These are phyloP conservation scores for Gymnoscopelus microlampas DNA, from an alignment of 2,797 vertebrate genomes.

Conservation along the genomic window DNA sequence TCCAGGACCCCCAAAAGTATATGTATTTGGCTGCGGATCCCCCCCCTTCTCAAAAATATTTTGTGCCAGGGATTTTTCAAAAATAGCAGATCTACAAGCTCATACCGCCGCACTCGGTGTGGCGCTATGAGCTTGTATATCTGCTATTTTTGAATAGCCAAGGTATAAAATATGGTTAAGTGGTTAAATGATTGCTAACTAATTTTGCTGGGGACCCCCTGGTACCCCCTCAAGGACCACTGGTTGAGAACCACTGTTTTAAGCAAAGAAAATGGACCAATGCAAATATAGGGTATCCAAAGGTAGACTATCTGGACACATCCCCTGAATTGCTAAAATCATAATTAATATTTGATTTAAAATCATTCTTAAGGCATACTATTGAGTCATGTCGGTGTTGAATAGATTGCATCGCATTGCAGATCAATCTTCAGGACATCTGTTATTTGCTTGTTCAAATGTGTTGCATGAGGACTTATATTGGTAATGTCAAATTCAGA, in stretches of 20 bases:
- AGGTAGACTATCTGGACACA: background rate
- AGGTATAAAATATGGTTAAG: too few species aligned
- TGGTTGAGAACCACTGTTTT: constrained; percentile 8
- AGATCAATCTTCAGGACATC: constrained; percentile 24
- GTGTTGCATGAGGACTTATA: constrained; percentile 57
- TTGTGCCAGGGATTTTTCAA: too few species aligned
- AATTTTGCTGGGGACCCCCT: too few species aligned
- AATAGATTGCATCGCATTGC: constrained; percentile 35
- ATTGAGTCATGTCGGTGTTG: constrained; percentile 17
- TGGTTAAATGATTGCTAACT: too few species aligned
- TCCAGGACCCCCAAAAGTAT: too few species aligned
- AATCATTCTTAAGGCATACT: background rate
- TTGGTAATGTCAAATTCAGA: constrained; percentile 51
- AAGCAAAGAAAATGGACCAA: constrained; percentile 31
- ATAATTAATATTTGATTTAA: constrained; percentile 2
- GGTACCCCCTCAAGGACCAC: too few species aligned
- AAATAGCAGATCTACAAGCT: too few species aligned
- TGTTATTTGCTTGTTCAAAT: constrained; percentile 42
- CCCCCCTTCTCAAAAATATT: too few species aligned
- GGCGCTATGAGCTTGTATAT: too few species aligned
- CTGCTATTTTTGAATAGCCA: too few species aligned
- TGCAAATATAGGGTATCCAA: constrained; percentile 14
- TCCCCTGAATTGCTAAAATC: background rate
- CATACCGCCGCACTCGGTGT: too few species aligned
- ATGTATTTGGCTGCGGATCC: too few species aligned